Conservation (phyloP, 2,113 vertebrate species). For the Mesocricetus auratus region DNA sequence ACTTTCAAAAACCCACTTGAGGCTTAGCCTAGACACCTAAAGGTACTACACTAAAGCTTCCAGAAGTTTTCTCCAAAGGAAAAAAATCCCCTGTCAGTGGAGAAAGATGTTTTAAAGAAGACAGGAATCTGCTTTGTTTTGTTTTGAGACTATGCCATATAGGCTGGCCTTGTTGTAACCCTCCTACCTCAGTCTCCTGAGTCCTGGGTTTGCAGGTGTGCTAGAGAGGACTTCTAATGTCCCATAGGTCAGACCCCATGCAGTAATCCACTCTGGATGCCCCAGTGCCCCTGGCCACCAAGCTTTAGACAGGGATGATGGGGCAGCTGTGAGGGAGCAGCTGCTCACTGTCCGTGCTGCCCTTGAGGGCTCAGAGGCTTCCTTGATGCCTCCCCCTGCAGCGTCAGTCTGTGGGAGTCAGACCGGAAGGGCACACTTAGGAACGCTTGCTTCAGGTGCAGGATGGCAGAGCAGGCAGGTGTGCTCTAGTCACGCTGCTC, state of each 20-base stretch:
- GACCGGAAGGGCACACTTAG: background rate
- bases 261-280: no score
- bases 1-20: background rate
- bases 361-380: no score
- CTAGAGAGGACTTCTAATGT: background rate
- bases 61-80: background rate
- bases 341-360: background rate
- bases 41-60: background rate
- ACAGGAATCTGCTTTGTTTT: background rate
- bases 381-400: background rate
- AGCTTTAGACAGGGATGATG: background rate
- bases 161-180: background rate
- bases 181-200: background rate
- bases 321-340: rapidly evolving
- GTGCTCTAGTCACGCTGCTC: background rate
- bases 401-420: background rate
- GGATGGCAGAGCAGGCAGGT: background rate
- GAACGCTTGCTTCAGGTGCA: background rate
- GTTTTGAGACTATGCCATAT: background rate
- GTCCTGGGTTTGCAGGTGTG: background rate
- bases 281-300: background rate
- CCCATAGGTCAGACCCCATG: background rate
- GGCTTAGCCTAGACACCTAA: background rate
- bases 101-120: background rate
- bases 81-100: background rate